Evolutionary conservation across 2,888 invertebrate genomes (phyloP).

Genomic region (Cantharis nigra): DNA sequence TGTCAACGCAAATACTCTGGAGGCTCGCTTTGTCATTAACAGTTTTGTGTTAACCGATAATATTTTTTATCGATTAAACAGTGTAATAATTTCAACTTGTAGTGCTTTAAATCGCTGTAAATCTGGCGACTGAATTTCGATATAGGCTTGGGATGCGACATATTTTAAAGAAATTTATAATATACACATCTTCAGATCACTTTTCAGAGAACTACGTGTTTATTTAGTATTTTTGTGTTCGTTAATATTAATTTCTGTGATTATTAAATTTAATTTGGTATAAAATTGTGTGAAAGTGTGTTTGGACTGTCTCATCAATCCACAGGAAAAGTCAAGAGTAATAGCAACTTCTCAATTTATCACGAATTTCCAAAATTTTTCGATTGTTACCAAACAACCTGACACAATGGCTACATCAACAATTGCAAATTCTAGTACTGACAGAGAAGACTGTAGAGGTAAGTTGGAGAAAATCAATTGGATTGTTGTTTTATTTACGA

Average conservation of each 20-base stretch:
- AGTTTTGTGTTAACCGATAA: not conserved
- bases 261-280: not conserved
- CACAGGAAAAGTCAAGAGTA: constrained; percentile 27
- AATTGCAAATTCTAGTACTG: not conserved
- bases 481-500: not conserved
- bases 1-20: not conserved
- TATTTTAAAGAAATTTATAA: constrained; percentile 72
- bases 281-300: constrained; percentile 18
- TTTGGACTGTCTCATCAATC: constrained; percentile 18
- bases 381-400: constrained; percentile 21
- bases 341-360: constrained; percentile 9
- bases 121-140: constrained; percentile 64
- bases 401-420: constrained; percentile 20
- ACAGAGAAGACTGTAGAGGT: not conserved
- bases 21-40: not conserved
- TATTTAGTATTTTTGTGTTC: constrained; percentile 27
- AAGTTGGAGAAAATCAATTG: not conserved
- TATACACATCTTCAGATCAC: constrained; percentile 79
- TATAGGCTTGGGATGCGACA: constrained; percentile 78
- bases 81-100: not conserved
- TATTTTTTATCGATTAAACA: not conserved
- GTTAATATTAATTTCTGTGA: not conserved
- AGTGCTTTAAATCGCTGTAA: constrained; percentile 39
- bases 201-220: constrained; percentile 65
- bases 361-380: not conserved